These are phyloP conservation scores for Copsychus sechellarum DNA, from an alignment of 2,113 vertebrate species.

Conservation along the genomic window DNA sequence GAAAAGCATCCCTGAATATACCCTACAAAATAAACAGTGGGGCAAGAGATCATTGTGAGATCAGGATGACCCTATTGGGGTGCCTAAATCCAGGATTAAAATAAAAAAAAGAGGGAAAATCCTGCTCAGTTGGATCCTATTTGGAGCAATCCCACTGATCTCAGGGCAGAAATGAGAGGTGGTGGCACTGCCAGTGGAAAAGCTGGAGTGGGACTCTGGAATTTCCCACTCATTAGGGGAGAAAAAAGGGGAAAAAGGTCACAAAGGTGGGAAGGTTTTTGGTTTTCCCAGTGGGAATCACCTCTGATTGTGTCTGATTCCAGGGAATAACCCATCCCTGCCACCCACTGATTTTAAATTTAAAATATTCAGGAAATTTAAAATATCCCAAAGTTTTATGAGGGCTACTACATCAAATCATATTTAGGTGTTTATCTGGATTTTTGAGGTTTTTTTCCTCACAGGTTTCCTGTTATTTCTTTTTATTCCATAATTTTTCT, in stretches of 20 bases:
- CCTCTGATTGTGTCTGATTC: background rate
- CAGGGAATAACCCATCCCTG: background rate
- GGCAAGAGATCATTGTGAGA: too few relatives aligned
- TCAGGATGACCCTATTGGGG: too few relatives aligned
- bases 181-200: background rate
- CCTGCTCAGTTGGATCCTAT: background rate
- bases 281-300: background rate
- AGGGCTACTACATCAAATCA: rapidly evolving
- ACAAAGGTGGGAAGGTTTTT: background rate
- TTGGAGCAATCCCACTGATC: background rate
- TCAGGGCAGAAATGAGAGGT: background rate
- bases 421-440: background rate
- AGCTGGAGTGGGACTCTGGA: background rate
- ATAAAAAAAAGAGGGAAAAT: background rate
- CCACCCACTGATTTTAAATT: background rate
- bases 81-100: too few relatives aligned
- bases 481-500: background rate
- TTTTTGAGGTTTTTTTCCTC: background rate
- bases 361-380: background rate
- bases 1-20: too few relatives aligned
- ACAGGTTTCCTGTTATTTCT: background rate
- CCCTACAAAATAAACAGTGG: too few relatives aligned
- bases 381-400: background rate
- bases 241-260: rapidly evolving
- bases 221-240: background rate